A percentile compares a stretch with the other conserved stretches of the same genome.
phyloP scores from a whole-genome alignment of 2,888 invertebrate species.

The Frankliniella fusca region DNA sequence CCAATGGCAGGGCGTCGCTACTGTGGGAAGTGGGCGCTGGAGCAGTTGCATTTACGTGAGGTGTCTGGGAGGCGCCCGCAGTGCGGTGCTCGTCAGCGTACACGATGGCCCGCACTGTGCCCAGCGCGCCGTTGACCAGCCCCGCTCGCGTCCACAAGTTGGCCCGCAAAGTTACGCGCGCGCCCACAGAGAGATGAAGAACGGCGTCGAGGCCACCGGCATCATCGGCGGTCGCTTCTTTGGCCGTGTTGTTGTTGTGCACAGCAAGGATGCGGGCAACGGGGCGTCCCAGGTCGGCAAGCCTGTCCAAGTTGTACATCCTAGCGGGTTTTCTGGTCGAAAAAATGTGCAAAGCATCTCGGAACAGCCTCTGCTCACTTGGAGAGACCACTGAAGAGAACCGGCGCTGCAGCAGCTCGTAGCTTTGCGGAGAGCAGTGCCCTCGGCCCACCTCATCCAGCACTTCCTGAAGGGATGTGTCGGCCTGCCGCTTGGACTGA shows the following conservation, averaged over 20 bases:
- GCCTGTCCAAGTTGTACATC: neutral
- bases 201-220: neutral
- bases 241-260: neutral
- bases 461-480: neutral
- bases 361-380: neutral
- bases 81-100: neutral
- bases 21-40: neutral
- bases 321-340: neutral
- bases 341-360: neutral
- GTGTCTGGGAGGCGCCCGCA: too few species aligned
- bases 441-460: neutral
- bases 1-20: neutral
- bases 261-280: neutral
- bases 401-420: neutral
- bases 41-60: too few species aligned
- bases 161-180: neutral
- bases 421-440: neutral
- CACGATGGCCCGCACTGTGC: neutral
- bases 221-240: neutral
- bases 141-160: neutral
- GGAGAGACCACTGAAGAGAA: neutral
- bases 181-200: neutral
- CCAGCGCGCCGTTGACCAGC: neutral
- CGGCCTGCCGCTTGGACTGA: neutral
- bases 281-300: neutral